Conservation (phyloP, 2,797 vertebrate species). For the Channa striata region DNA sequence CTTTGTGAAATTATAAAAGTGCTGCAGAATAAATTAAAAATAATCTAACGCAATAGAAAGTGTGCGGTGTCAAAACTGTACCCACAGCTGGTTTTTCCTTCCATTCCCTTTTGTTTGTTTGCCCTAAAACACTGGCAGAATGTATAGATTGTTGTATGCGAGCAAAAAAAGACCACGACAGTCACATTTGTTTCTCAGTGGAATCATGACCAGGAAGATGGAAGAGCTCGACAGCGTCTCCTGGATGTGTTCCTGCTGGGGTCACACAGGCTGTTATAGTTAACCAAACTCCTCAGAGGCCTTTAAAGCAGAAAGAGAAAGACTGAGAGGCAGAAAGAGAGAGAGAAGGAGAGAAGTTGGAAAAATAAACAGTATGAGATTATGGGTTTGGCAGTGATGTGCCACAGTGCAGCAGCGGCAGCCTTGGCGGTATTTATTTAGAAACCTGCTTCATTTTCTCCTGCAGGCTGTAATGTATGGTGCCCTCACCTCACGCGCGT, state of each 20-base stretch:
- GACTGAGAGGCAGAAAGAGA: constrained; percentile 25
- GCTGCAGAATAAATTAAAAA: background rate
- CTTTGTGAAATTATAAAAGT: background rate
- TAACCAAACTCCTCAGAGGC: constrained; percentile 65
- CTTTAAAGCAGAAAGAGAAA: constrained; percentile 51
- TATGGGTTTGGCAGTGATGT: constrained; percentile 69
- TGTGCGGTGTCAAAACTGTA: too few species aligned
- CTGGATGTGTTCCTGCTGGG: constrained; percentile 61
- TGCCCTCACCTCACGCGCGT: constrained; percentile 65
- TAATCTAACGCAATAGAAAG: background rate
- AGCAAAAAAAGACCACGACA: constrained; percentile 18
- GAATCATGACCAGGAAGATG: constrained; percentile 44
- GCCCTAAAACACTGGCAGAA: background rate
- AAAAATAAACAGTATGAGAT: constrained; percentile 71
- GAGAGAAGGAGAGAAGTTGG: constrained; percentile 29
- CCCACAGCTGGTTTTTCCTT: background rate
- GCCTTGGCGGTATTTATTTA: constrained; percentile 75
- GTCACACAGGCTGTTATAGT: constrained; percentile 55
- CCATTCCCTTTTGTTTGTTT: constrained; percentile 8
- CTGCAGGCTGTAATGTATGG: constrained; percentile 59
- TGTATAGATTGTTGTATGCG: constrained; percentile 17
- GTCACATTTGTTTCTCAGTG: constrained; percentile 23
- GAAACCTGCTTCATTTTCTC: constrained; percentile 73
- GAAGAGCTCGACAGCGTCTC: constrained; percentile 39
- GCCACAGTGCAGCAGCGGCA: constrained; percentile 61